phyloP scores from a whole-genome alignment of 2,888 invertebrate genomes.

The Anagyrus pseudococci region DNA sequence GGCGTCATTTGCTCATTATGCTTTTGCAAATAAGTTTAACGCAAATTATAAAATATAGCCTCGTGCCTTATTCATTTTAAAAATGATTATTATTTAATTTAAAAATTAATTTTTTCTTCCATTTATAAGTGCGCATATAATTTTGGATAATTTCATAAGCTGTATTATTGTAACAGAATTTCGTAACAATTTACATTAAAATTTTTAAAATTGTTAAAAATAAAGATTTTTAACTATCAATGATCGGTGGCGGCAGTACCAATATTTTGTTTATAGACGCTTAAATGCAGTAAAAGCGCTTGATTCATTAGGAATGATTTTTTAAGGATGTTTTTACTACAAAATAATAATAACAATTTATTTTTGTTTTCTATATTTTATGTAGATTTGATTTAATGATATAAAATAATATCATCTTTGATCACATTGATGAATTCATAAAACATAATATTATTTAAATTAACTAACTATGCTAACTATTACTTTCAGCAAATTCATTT shows the following conservation, averaged over 20 bases:
- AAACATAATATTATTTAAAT: constrained; percentile 15
- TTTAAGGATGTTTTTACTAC: constrained; percentile 19
- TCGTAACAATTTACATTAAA: constrained; percentile 10
- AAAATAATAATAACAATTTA: constrained; percentile 25
- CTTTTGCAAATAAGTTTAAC: background rate
- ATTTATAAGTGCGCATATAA: constrained; percentile 2
- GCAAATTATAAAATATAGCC: constrained; percentile 11
- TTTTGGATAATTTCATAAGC: constrained; percentile 13
- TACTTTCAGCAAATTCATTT: constrained; percentile 11
- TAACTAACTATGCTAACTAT: constrained; percentile 18
- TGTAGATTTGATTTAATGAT: constrained; percentile 9
- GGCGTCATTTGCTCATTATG: background rate
- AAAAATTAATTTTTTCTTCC: background rate
- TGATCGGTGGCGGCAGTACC: constrained; percentile 3
- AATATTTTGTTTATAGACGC: background rate
- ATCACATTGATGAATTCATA: constrained; percentile 21
- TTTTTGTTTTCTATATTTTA: constrained; percentile 1
- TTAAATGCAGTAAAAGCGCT: constrained; percentile 31
- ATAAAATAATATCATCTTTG: constrained; percentile 12
- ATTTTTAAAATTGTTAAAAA: constrained; percentile 3
- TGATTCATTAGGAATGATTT: constrained; percentile 26
- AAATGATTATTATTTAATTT: background rate
- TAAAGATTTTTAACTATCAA: constrained; percentile 4
- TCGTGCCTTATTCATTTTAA: constrained; percentile 5
- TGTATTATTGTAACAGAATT: constrained; percentile 4